phyloP scores from a whole-genome alignment of 2,888 invertebrate species.

The Mesorhabditis spiculigera region DNA sequence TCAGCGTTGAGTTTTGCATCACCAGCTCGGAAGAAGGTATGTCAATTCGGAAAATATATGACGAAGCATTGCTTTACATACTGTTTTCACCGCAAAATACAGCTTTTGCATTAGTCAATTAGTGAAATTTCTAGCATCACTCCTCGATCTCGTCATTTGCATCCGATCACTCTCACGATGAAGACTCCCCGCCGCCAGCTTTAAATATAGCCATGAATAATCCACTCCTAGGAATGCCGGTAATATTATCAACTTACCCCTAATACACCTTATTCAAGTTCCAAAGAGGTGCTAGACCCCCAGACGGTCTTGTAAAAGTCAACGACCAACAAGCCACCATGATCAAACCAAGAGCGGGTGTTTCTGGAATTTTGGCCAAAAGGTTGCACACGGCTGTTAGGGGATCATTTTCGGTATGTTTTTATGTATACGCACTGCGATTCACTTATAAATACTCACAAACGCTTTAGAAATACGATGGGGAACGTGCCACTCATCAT shows the following conservation, averaged over 20 bases:
- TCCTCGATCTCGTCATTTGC: constrained; percentile 4
- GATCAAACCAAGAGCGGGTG: constrained; percentile 28
- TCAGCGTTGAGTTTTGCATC: constrained; percentile 2
- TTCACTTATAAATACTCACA: neutral
- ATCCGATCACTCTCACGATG: neutral
- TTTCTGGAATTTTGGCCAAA: constrained; percentile 20
- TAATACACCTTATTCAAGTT: neutral
- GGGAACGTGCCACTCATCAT: constrained; percentile 2
- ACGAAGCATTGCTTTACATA: no score
- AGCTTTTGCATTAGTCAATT: neutral
- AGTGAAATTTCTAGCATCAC: neutral
- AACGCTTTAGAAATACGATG: neutral
- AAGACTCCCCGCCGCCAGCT: neutral
- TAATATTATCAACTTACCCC: neutral
- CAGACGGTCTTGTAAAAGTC: constrained; percentile 26
- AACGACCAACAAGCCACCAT: constrained; percentile 19
- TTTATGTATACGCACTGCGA: neutral
- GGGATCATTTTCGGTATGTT: constrained; percentile 27
- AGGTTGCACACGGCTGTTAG: constrained; percentile 24
- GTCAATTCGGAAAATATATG: neutral
- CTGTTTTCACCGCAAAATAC: no score
- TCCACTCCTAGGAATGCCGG: neutral
- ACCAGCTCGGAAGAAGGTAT: neutral
- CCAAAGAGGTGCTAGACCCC: constrained; percentile 12
- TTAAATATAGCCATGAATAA: neutral